Conservation (phyloP, 2,113 vertebrate species). For the Pleuronectes platessa region DNA sequence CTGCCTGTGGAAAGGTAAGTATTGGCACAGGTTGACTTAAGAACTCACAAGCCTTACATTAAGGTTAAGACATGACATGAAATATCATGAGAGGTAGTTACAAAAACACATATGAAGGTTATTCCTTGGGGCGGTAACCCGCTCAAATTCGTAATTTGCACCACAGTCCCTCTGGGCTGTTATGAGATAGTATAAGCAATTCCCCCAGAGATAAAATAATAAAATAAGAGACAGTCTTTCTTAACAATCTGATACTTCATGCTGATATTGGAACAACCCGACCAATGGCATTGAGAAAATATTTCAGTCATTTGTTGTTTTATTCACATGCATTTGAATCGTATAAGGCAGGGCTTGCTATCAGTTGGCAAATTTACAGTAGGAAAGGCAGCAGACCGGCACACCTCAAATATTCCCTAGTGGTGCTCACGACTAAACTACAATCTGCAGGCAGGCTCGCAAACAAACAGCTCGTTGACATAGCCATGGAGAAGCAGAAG, state of each 20-base stretch:
- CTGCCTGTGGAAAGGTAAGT: constrained; percentile 84
- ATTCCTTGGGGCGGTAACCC: constrained; percentile 1
- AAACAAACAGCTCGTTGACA: constrained; percentile 31
- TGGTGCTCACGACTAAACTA: neutral
- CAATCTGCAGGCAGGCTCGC: constrained; percentile 6
- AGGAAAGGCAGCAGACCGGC: constrained; percentile 10
- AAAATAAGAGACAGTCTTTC: neutral
- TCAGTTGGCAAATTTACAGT: constrained; percentile 29
- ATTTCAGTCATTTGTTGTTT: constrained; percentile 5
- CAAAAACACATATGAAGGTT: constrained; percentile 14
- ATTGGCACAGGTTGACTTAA: constrained; percentile 19
- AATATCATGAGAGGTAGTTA: constrained; percentile 14
- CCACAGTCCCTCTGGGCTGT: neutral
- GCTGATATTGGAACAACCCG: constrained; percentile 7
- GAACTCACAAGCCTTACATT: neutral
- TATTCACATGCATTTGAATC: constrained; percentile 15
- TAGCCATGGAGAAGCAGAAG: constrained; percentile 12
- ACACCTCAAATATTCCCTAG: constrained; percentile 28
- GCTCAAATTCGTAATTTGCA: constrained; percentile 6
- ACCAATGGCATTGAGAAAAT: constrained; percentile 8
- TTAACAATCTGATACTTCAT: constrained; percentile 10
- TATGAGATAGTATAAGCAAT: neutral
- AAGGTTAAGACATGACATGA: constrained; percentile 6
- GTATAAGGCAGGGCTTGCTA: neutral
- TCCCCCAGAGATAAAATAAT: neutral